Percentiles rank a stretch among this genome's conserved stretches.
phyloP scores from a whole-genome alignment of 2,113 vertebrate genomes.

The Sterrhoptilus dennistouni region DNA sequence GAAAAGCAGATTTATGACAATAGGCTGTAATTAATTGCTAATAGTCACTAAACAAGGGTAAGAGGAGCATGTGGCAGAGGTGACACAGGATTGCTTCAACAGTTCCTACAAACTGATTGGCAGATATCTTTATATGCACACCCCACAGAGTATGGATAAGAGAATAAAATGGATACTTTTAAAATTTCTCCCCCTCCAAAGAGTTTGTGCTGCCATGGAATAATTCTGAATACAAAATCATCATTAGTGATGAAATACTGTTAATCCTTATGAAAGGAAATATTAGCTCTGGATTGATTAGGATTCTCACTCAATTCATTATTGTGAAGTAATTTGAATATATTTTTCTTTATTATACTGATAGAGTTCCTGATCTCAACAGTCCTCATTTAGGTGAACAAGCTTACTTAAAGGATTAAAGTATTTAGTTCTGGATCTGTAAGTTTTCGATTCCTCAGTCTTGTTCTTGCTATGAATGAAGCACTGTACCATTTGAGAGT shows the following conservation, averaged over 20 bases:
- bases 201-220: constrained; percentile 47
- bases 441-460: not conserved
- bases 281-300: not conserved
- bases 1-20: not conserved
- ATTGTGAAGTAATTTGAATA: constrained; percentile 38
- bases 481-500: not conserved
- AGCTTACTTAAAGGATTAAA: not conserved
- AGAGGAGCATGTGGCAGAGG: not conserved
- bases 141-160: not conserved
- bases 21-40: not conserved
- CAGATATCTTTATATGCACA: not conserved
- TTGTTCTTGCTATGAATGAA: not conserved
- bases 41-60: not conserved
- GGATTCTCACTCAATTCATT: constrained; percentile 19
- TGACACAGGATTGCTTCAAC: not conserved
- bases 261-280: constrained; percentile 59
- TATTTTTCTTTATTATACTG: constrained; percentile 21
- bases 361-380: not conserved
- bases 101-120: not conserved
- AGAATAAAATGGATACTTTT: constrained; percentile 48
- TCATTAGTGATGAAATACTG: constrained; percentile 49
- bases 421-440: not conserved
- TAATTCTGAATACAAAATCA: constrained; percentile 58
- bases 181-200: not conserved
- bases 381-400: not conserved